phyloP scores from a whole-genome alignment of 2,797 vertebrate species.

The Aulostomus chinensis region DNA sequence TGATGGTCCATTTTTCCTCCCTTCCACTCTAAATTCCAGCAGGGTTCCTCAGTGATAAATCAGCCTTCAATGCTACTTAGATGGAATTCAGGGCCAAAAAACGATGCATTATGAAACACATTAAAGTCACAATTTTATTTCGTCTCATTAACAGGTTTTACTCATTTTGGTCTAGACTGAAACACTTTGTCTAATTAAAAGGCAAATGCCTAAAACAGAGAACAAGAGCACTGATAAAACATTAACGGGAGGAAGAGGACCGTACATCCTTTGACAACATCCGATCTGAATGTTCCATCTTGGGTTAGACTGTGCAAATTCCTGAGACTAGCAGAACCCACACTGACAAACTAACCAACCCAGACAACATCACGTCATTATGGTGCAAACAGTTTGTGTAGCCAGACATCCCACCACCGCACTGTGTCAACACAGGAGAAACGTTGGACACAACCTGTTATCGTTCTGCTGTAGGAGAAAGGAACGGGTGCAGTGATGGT shows the following conservation, averaged over 20 bases:
- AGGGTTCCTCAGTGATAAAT: slow-evolving; percentile 15
- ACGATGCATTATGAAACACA: slow-evolving; percentile 7
- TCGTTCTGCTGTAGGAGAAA: no score
- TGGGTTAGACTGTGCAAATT: no score
- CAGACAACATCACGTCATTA: no score
- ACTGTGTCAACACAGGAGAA: no score
- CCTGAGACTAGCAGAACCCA: no score
- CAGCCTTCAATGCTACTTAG: slow-evolving; percentile 15
- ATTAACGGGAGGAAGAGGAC: background rate
- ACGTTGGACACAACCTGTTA: no score
- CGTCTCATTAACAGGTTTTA: slow-evolving; percentile 12
- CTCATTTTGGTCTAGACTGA: background rate
- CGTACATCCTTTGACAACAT: no score
- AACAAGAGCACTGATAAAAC: background rate
- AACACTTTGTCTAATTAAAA: background rate
- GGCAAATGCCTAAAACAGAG: slow-evolving; percentile 2
- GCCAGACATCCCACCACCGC: no score
- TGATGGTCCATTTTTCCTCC: slow-evolving; percentile 24
- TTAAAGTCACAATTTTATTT: slow-evolving; percentile 9
- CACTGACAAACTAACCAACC: no score
- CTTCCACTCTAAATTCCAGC: slow-evolving; percentile 17
- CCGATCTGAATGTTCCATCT: no score
- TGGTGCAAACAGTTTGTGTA: no score
- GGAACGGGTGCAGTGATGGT: no score
- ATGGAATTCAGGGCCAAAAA: slow-evolving; percentile 17